Conservation (phyloP, 2,888 invertebrate genomes). For the Apeira syringaria region DNA sequence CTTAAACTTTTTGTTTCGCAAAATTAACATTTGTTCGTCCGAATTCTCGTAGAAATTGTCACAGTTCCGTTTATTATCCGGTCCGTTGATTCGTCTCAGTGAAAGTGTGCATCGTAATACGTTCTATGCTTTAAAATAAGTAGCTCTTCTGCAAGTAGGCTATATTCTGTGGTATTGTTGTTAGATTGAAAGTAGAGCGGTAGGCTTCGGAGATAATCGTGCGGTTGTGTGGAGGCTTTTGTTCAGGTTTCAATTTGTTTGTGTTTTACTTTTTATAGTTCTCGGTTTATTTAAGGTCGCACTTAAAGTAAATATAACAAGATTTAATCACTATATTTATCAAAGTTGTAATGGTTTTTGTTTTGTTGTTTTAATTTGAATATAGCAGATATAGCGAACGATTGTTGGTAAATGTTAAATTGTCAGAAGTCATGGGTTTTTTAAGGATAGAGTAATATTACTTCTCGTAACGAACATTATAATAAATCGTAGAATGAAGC, state of each 20-base stretch:
- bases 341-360: no score
- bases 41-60: conserved; percentile 56
- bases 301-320: no score
- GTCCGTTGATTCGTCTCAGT: conserved; percentile 47
- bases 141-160: conserved; percentile 16
- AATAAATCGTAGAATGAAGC: no score
- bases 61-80: conserved; percentile 46
- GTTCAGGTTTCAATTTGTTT: conserved; percentile 16
- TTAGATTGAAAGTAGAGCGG: conserved; percentile 18
- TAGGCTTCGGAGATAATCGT: conserved; percentile 17
- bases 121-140: conserved; percentile 36
- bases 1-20: conserved; percentile 29
- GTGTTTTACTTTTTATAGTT: conserved; percentile 19
- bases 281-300: conserved; percentile 12
- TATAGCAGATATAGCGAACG: no score
- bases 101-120: conserved; percentile 44
- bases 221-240: conserved; percentile 6
- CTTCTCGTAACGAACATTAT: no score
- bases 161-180: conserved; percentile 2
- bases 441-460: no score
- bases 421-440: no score
- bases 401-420: no score
- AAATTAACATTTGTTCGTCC: conserved; percentile 44
- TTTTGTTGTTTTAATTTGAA: no score
- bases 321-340: no score